Percentiles rank a stretch among this genome's conserved stretches.
phyloP scores from a whole-genome alignment of 2,797 vertebrate species.

The Antrozous pallidus region DNA sequence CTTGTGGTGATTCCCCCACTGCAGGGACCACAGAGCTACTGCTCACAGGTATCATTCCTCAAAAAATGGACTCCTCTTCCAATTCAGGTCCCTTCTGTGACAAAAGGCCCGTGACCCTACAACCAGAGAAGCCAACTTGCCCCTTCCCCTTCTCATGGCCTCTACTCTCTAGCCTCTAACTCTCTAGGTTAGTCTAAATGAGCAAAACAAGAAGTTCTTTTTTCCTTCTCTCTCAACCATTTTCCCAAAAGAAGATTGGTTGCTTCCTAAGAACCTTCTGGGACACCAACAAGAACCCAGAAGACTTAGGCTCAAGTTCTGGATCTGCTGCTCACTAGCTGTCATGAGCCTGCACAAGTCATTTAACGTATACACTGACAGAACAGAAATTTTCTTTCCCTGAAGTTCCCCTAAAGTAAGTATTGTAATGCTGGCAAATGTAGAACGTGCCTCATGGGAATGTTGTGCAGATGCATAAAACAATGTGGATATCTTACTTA shows the following conservation, averaged over 20 bases:
- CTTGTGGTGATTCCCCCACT: background rate
- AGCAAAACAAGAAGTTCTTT: background rate
- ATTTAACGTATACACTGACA: background rate
- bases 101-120: background rate
- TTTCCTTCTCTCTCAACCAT: background rate
- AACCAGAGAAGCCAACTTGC: background rate
- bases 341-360: background rate
- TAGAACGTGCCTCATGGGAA: background rate
- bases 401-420: background rate
- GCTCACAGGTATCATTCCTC: background rate
- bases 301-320: background rate
- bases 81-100: background rate
- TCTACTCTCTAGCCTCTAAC: background rate
- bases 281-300: background rate
- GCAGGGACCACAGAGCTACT: background rate
- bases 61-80: background rate
- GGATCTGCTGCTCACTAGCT: background rate
- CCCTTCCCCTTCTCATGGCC: too few species aligned
- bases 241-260: background rate
- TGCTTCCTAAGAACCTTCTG: background rate
- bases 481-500: background rate
- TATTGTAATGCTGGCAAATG: background rate
- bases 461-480: background rate
- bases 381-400: background rate
- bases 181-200: background rate